A percentile compares a stretch with the other conserved stretches of the same genome.
phyloP scores from a whole-genome alignment of 2,888 invertebrate genomes.

The Harpagoxenus sublaevis region DNA sequence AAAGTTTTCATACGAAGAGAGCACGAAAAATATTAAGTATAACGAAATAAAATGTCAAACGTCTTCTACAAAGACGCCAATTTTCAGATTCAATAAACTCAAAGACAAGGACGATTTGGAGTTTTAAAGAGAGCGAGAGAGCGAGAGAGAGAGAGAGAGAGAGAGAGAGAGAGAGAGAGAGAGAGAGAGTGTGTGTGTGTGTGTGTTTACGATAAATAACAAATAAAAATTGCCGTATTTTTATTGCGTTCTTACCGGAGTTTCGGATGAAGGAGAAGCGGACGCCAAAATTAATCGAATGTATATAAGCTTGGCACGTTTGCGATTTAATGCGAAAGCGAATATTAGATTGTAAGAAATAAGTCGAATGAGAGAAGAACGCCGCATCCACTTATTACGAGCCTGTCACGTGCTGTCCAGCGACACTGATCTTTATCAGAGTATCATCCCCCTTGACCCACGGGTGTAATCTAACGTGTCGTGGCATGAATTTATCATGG shows the following conservation, averaged over 20 bases:
- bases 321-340: not conserved
- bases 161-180: no score
- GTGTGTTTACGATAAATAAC: not conserved
- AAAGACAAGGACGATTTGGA: not conserved
- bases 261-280: no score
- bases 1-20: not conserved
- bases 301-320: not conserved
- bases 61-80: not conserved
- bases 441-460: conserved; percentile 11
- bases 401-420: conserved; percentile 10
- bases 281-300: not conserved
- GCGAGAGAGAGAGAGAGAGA: not conserved
- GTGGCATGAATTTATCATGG: conserved; percentile 30
- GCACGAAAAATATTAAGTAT: not conserved
- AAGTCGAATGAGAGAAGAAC: not conserved
- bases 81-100: not conserved
- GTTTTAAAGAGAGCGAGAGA: not conserved
- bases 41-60: conserved; percentile 19
- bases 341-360: not conserved
- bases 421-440: not conserved
- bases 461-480: conserved; percentile 20
- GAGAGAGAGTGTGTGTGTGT: no score
- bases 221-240: not conserved
- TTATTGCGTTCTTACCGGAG: not conserved
- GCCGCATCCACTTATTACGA: not conserved